phyloP scores from a whole-genome alignment of 1,140 invertebrate species.

The Stratiolaelaps scimitus region DNA sequence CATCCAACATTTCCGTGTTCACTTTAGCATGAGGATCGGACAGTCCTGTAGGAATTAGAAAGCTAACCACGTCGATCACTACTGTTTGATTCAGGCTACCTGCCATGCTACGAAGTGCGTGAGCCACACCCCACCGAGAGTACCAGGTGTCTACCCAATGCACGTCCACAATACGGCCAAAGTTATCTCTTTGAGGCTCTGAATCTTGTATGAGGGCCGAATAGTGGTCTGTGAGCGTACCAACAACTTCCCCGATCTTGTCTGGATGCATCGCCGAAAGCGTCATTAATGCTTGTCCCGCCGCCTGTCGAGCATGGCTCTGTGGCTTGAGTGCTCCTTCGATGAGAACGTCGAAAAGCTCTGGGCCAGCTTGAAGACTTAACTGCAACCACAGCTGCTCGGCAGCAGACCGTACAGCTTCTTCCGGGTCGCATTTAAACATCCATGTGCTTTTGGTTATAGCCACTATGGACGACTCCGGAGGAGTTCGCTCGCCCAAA shows the following conservation, averaged over 20 bases:
- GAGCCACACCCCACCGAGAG: slow-evolving; percentile 68
- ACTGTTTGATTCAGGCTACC: slow-evolving; percentile 51
- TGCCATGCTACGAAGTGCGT: slow-evolving; percentile 61
- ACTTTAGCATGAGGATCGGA: slow-evolving; percentile 71
- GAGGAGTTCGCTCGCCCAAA: slow-evolving; percentile 2
- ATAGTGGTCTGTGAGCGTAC: slow-evolving; percentile 59
- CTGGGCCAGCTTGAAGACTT: slow-evolving; percentile 47
- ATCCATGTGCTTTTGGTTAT: slow-evolving; percentile 28
- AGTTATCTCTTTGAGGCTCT: slow-evolving; percentile 55
- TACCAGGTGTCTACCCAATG: slow-evolving; percentile 65
- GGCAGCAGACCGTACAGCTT: slow-evolving; percentile 7
- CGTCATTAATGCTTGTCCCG: slow-evolving; percentile 58
- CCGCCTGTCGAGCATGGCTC: slow-evolving; percentile 60
- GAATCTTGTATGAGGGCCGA: slow-evolving; percentile 48
- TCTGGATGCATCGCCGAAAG: slow-evolving; percentile 49
- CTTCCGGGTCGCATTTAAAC: slow-evolving; percentile 12
- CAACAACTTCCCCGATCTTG: slow-evolving; percentile 49
- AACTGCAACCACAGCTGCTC: slow-evolving; percentile 51
- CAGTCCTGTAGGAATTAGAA: slow-evolving; percentile 72
- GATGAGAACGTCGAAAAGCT: slow-evolving; percentile 48
- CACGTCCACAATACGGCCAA: slow-evolving; percentile 73
- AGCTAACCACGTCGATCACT: slow-evolving; percentile 55
- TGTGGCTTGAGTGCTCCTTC: slow-evolving; percentile 63
- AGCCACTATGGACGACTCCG: not conserved
- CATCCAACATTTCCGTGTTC: slow-evolving; percentile 74